Base-by-base conservation (phyloP, 2,888 invertebrate genomes). In the Malacosoma neustria region DNA sequence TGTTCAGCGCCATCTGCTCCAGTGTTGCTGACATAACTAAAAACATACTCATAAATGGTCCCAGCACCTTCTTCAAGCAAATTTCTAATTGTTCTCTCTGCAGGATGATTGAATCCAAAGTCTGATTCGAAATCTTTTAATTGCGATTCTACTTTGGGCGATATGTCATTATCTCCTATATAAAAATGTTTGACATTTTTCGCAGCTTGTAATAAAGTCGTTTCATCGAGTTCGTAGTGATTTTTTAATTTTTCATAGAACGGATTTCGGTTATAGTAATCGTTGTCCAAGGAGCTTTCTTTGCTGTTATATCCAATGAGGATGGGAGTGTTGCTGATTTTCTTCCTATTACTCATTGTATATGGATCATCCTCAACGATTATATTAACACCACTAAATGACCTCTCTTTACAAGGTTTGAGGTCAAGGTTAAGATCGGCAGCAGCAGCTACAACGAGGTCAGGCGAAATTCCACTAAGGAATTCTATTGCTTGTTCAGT, bases 381-480 rank as follows among this genome's bases (percentile, higher is more conserved):
- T 41, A 72, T 82, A 31, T 68, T 65, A 5, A 84, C 54, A 2
- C 77, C 71, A 48, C 79, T 79, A 29, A 75, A 81, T 3, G 77
- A 76, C 41, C 58, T 68, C 53, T 85, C 85, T 39, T 57, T 73
- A 38, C 84, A 85, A 3, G 84, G 79, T 36, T 62, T 66, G 9
- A 84, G 48, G 35, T 59, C 45, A 32, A 82, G 51, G 13, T 63
- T 51, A 34, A 79, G 44, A 38, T 72, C 69, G 11, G 43, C 44
- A 33, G 72, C 64, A 13, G 82, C 80, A 3, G 50, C 70, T 13
- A 69, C 62, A 1, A 85, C 75, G 39, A 79, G 46, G 30, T 65
- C 49, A 32, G 68, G 70, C 9, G 76, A 60, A 13, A 65, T 50
- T 13, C 45, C 50, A 29, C 51, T 41, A 1, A 85, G 60, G 40